These are phyloP conservation scores for Phlogophora meticulosa DNA, from an alignment of 2,888 invertebrate genomes.

Conservation along the genomic window DNA sequence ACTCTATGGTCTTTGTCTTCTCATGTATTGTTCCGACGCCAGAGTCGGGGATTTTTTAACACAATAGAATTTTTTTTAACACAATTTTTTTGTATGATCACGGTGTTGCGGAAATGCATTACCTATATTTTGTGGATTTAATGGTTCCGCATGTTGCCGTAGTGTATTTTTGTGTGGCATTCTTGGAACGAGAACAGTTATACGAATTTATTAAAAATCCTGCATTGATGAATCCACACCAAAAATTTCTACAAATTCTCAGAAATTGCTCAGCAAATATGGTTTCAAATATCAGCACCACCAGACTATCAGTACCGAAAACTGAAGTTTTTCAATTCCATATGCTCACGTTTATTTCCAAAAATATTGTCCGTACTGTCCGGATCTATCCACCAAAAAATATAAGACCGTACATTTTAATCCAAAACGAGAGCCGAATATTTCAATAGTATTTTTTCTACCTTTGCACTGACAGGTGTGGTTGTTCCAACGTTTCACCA, in stretches of 20 bases:
- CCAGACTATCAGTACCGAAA: background rate
- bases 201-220: background rate
- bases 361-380: conserved; percentile 10
- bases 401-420: conserved; percentile 41
- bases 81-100: conserved; percentile 49
- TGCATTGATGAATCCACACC: background rate
- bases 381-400: conserved; percentile 23
- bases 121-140: conserved; percentile 9
- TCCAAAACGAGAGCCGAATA: conserved; percentile 6
- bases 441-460: conserved; percentile 32
- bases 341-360: background rate
- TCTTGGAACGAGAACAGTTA: background rate
- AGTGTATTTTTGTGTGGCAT: background rate
- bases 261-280: background rate
- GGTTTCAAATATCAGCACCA: background rate
- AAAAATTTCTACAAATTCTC: background rate
- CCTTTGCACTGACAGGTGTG: conserved; percentile 48
- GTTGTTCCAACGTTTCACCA: conserved; percentile 37
- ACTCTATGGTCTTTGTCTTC: conserved; percentile 64
- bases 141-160: background rate
- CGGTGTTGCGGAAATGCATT: conserved; percentile 27
- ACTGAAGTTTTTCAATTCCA: background rate
- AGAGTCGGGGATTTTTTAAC: conserved; percentile 55
- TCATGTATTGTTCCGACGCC: conserved; percentile 63
- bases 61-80: conserved; percentile 58